phyloP scores from a whole-genome alignment of 1,140 invertebrate species.

The Drosophila bocqueti region DNA sequence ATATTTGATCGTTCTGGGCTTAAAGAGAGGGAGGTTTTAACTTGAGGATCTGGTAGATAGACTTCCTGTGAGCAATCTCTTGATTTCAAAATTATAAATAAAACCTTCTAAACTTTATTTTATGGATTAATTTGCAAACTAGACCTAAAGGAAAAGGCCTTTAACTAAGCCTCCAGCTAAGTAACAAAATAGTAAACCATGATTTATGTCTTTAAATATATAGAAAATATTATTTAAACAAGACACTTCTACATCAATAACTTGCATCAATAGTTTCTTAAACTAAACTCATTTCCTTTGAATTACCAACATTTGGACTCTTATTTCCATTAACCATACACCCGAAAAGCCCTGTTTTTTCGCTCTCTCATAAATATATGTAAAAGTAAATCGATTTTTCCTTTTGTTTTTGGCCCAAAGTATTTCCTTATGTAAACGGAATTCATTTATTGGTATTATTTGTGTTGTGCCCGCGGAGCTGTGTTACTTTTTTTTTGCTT shows the following conservation, averaged over 20 bases:
- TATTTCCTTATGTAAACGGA: slow-evolving; percentile 63
- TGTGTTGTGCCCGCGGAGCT: slow-evolving; percentile 29
- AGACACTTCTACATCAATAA: rapidly evolving
- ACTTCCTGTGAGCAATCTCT: neutral
- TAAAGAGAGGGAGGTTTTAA: neutral
- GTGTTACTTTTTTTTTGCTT: slow-evolving; percentile 25
- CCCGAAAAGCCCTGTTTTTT: slow-evolving; percentile 3
- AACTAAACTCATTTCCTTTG: neutral
- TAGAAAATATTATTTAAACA: no score
- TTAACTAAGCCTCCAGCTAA: neutral
- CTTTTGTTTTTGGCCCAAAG: slow-evolving; percentile 42
- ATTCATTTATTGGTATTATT: slow-evolving; percentile 56
- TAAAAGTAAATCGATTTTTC: slow-evolving; percentile 46
- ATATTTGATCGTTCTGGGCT: slow-evolving; percentile 19
- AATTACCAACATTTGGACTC: neutral
- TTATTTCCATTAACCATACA: slow-evolving; percentile 11
- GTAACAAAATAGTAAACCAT: neutral
- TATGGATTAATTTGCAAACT: no score
- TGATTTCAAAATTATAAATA: neutral
- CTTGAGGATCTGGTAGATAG: neutral
- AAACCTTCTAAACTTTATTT: no score
- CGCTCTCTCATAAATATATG: slow-evolving; percentile 21
- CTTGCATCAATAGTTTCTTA: neutral
- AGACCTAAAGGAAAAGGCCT: neutral
- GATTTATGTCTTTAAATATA: neutral